A percentile compares a stretch with the other conserved stretches of the same genome.
phyloP scores from a whole-genome alignment of 2,113 vertebrate species.

The Cynocephalus volans region DNA sequence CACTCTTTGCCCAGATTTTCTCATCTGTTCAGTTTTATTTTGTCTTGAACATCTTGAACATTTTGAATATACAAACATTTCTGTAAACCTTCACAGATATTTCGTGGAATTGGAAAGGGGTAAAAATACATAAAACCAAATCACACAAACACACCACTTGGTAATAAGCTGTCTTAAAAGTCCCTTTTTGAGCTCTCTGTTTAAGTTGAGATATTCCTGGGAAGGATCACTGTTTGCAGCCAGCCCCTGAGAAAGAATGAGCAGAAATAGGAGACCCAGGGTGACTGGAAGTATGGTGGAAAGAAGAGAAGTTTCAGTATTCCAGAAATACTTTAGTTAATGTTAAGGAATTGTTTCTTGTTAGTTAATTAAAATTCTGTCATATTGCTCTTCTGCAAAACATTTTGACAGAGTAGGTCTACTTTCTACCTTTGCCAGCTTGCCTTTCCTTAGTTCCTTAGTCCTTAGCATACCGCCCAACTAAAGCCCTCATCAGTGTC shows the following conservation, averaged over 20 bases:
- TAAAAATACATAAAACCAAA: constrained; percentile 20
- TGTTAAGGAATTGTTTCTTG: not conserved
- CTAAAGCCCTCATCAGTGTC: not conserved
- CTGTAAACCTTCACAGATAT: not conserved
- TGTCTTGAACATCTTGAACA: constrained; percentile 16
- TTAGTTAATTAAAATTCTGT: not conserved
- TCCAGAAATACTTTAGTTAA: not conserved
- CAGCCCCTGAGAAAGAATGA: not conserved
- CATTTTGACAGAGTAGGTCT: not conserved
- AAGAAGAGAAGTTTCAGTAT: not conserved
- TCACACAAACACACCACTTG: not conserved
- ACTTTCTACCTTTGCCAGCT: not conserved
- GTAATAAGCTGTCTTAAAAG: not conserved
- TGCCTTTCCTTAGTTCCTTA: not conserved
- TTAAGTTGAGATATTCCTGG: not conserved
- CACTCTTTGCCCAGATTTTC: not conserved
- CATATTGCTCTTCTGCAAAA: not conserved
- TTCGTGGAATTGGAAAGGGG: not conserved
- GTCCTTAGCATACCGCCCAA: not conserved
- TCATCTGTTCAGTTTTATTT: not conserved
- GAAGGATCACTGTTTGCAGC: not conserved
- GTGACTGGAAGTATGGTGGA: not conserved
- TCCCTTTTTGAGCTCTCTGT: not conserved
- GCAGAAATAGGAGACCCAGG: not conserved
- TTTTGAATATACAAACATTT: not conserved